Evolutionary conservation across 2,113 vertebrate genomes (phyloP), one percentile per base, ranked within the genome.

Genomic region (Equus przewalskii): DNA sequence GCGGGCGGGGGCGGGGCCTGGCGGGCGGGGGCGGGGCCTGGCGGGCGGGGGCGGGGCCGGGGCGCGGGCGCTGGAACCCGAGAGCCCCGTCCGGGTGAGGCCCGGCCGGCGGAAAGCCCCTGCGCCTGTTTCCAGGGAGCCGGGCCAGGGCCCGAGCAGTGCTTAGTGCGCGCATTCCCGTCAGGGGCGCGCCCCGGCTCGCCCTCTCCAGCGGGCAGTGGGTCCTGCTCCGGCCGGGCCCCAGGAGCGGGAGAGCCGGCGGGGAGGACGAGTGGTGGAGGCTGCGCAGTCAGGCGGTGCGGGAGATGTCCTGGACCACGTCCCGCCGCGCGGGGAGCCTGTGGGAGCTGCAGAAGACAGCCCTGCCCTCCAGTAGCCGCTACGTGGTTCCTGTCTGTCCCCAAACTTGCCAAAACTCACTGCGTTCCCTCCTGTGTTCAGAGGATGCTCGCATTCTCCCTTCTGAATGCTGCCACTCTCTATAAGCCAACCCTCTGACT

Each of bases 101-200:
- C 75, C 30, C 12, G 78, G 96, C 96, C 97, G 91, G 86, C 91
- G 98, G 97, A 98, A 98, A 98, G 97, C 97, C 98, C 98, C 98
- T 94, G 87, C 97, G 97, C 92, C 11, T 89, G 89, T 98, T 98
- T 98, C 98, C 95, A 8, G 82, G 98, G 98, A 86, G 51, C 1
- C 2, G 2, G 16, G 96, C 98, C 98, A 98, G 89, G 67, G 73
- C 73, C 64, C 1, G 64, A 87, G 80, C 79, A 79, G 91, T 96
- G 97, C 97, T 93, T 93, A 81, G 80, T 56, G 86, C 82, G 79
- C 82, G 54, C 24, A 98, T 98, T 98, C 98, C 95, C 91, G 49
- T 14, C 69, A 46, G 93, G 94, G 98, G 98, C 83, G 96, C 62
- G 89, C 62, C 96, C 95, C 89, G 96, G 97, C 82, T 80, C 14